Evolutionary conservation across 1,140 invertebrate genomes (phyloP).

Genomic region (Heliconius hermathena): DNA sequence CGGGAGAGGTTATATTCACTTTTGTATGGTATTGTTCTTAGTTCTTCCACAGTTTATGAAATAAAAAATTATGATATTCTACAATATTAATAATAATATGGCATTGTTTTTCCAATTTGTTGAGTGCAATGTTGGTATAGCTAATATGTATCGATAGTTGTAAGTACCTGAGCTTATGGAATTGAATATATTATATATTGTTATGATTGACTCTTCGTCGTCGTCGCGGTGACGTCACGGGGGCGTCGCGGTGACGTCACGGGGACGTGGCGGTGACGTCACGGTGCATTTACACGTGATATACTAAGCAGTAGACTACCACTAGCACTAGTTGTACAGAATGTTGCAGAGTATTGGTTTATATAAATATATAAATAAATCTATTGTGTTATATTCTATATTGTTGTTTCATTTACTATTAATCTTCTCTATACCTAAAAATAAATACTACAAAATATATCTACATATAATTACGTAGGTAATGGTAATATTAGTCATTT

Average conservation of each 20-base stretch:
- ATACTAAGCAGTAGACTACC: not conserved
- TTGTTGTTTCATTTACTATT: constrained; percentile 4
- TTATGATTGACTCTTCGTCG: not conserved
- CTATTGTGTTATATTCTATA: constrained; percentile 18
- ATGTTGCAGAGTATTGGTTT: constrained; percentile 19
- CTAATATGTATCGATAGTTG: constrained; percentile 17
- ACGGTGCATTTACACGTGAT: constrained; percentile 33
- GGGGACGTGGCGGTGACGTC: not conserved
- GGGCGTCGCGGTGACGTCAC: not conserved
- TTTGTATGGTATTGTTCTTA: not conserved
- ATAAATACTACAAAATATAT: too few relatives aligned
- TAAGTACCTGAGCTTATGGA: constrained; percentile 58
- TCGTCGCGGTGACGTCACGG: constrained; percentile 3
- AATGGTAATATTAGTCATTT: too few relatives aligned
- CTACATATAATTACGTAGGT: too few relatives aligned
- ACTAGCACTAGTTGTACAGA: not conserved
- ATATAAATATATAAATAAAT: constrained; percentile 30
- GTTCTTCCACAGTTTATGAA: not conserved
- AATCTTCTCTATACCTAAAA: too few relatives aligned
- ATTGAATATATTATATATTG: constrained; percentile 4
- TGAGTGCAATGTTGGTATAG: not conserved
- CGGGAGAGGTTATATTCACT: not conserved
- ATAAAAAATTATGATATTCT: not conserved
- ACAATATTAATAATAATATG: not conserved
- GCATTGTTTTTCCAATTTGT: not conserved